phyloP scores from a whole-genome alignment of 2,113 vertebrate species.

The Brachyhypopomus occidentalis region DNA sequence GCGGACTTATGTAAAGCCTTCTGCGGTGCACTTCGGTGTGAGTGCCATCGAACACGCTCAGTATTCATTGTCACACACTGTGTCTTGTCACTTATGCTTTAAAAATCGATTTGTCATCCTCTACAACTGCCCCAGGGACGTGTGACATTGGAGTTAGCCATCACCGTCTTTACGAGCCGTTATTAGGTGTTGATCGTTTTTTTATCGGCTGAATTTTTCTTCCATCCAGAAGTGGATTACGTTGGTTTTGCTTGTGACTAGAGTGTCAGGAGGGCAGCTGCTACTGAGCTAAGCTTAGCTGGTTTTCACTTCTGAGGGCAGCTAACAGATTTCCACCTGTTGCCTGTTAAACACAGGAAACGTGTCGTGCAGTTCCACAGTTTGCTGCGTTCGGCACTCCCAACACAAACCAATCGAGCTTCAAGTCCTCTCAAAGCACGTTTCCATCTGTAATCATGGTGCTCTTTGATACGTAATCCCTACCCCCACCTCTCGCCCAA shows the following conservation, averaged over 20 bases:
- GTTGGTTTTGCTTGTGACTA: neutral
- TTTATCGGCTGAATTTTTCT: neutral
- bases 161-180: neutral
- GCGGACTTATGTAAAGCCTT: neutral
- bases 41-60: neutral
- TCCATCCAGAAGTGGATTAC: neutral
- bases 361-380: neutral
- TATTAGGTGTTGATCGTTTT: constrained; percentile 2
- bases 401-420: no score
- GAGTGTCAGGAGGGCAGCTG: no score
- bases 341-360: neutral
- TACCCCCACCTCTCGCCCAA: no score
- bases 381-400: neutral
- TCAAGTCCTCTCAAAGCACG: no score
- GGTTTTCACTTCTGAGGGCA: no score
- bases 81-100: constrained; percentile 10
- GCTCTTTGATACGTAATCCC: no score
- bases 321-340: no score
- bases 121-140: neutral
- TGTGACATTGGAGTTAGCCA: neutral
- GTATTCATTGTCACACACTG: constrained; percentile 16
- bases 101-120: constrained; percentile 37
- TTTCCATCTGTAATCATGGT: no score
- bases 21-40: neutral
- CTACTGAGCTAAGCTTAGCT: no score